Percentiles rank a stretch among this genome's conserved stretches.
Evolutionary conservation across 2,888 invertebrate genomes (phyloP).

Genomic region (Blastobasis adustella): DNA sequence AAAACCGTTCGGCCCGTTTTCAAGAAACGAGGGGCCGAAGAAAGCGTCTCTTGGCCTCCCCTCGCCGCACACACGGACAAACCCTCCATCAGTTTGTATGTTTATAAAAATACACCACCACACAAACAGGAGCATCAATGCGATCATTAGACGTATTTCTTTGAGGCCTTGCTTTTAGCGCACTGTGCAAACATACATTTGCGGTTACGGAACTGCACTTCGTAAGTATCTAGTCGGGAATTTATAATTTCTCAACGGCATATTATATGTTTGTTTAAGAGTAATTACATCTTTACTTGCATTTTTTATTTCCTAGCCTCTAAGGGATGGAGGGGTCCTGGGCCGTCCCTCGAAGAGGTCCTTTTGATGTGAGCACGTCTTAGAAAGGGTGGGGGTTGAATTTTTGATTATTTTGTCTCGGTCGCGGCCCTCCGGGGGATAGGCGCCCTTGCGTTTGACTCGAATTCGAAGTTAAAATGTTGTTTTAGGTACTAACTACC

Average conservation of each 20-base stretch:
- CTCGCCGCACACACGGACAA: slow-evolving; percentile 53
- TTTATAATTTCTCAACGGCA: slow-evolving; percentile 5
- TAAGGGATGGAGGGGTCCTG: slow-evolving; percentile 41
- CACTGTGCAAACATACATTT: slow-evolving; percentile 32
- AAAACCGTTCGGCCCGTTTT: slow-evolving; percentile 30
- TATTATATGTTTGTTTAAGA: slow-evolving; percentile 35
- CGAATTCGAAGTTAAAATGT: no score
- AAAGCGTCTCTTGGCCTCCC: slow-evolving; percentile 71
- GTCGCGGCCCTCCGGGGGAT: no score
- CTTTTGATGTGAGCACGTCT: slow-evolving; percentile 36
- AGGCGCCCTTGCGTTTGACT: no score
- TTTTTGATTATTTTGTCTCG: slow-evolving; percentile 12
- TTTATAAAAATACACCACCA: slow-evolving; percentile 57
- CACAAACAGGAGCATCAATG: slow-evolving; percentile 64
- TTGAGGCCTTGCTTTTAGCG: slow-evolving; percentile 69
- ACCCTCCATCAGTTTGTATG: slow-evolving; percentile 33
- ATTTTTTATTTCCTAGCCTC: slow-evolving; percentile 47
- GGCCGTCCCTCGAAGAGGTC: slow-evolving; percentile 23
- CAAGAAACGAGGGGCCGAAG: slow-evolving; percentile 69
- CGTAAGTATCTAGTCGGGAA: slow-evolving; percentile 5
- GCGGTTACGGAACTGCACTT: slow-evolving; percentile 11
- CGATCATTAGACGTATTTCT: slow-evolving; percentile 73
- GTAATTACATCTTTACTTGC: slow-evolving; percentile 67
- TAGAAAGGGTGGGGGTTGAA: slow-evolving; percentile 9
- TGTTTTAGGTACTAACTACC: no score